Evolutionary conservation across 2,888 invertebrate species (phyloP), one percentile per base, ranked within the genome.

Genomic region (Antheraea yamamai): DNA sequence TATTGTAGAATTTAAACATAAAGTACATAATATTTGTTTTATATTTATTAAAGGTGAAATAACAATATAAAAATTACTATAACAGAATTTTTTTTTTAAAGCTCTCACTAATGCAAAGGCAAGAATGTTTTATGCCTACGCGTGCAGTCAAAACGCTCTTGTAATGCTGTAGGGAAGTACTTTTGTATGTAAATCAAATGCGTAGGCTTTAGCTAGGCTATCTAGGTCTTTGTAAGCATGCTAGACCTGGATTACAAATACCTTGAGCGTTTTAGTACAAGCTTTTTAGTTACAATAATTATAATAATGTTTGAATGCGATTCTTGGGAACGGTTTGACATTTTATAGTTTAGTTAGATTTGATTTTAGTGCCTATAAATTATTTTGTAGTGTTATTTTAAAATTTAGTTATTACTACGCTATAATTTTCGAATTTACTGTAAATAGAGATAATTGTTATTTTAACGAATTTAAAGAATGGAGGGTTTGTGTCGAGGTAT

Each of bases 141-240:
- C 92, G 84, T 82, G 81, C 80, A 90, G 89, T 89, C 89, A 88
- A 89, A 89, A 87, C 87, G 87, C 84, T 84, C 88, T 87, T 87
- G 88, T 86, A 86, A 83, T 80, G 80, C 81, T 85, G 85, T 83
- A 83, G 86, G 90, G 89, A 91, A 91, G 92, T 92, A 94, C 93
- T 93, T 94, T 94, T 94, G 94, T 94, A 94, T 94, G 94, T 92
- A 93, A 94, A 94, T 93, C 87, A 79, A 87, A 86, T 87, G 94
- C 94, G 94, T 94, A 92, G 94, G 94, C 86, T 85, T 86, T 78
- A 82, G 80, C 84, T 81, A 80, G 81, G 80, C 83, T 81, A 82
- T 81, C 83, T 86, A 84, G 83, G 83, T 83, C 86, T 88, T 86
- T 87, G 88, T 87, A 84, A 82, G 51, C 72, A 77, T 73, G 83